Evolutionary conservation across 2,888 invertebrate species (phyloP).

Genomic region (Cheilosia scutellata): DNA sequence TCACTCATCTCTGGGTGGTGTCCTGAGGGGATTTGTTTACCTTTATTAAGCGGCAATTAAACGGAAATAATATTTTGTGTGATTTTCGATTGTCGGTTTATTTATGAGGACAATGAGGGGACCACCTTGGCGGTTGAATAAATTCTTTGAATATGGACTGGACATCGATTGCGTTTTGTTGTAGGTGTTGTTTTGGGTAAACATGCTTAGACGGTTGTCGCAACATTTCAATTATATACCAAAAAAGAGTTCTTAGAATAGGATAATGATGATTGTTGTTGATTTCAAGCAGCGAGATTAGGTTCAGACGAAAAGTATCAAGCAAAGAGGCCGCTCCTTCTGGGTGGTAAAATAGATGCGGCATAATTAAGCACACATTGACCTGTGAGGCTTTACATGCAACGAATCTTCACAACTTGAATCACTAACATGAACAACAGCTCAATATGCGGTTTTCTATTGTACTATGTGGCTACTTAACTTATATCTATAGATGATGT

Average conservation of each 20-base stretch:
- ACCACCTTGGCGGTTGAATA: slow-evolving; percentile 66
- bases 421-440: no score
- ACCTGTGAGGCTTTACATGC: no score
- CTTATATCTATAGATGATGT: no score
- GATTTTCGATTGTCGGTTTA: slow-evolving; percentile 64
- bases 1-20: slow-evolving; percentile 31
- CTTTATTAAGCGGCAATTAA: slow-evolving; percentile 76
- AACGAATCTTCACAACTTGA: no score
- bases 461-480: no score
- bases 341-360: slow-evolving; percentile 12
- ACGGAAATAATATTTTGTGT: slow-evolving; percentile 76
- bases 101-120: slow-evolving; percentile 45
- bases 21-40: slow-evolving; percentile 76
- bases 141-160: slow-evolving; percentile 33
- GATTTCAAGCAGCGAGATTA: slow-evolving; percentile 1
- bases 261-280: slow-evolving; percentile 11
- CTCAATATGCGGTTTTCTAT: no score
- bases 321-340: slow-evolving; percentile 9
- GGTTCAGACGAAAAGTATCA: background rate
- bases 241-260: slow-evolving; percentile 38
- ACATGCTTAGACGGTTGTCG: slow-evolving; percentile 50
- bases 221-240: slow-evolving; percentile 63
- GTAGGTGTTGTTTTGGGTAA: slow-evolving; percentile 69
- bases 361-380: no score
- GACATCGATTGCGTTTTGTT: slow-evolving; percentile 31